phyloP scores from a whole-genome alignment of 2,888 invertebrate species.

The Drosophila cognata region DNA sequence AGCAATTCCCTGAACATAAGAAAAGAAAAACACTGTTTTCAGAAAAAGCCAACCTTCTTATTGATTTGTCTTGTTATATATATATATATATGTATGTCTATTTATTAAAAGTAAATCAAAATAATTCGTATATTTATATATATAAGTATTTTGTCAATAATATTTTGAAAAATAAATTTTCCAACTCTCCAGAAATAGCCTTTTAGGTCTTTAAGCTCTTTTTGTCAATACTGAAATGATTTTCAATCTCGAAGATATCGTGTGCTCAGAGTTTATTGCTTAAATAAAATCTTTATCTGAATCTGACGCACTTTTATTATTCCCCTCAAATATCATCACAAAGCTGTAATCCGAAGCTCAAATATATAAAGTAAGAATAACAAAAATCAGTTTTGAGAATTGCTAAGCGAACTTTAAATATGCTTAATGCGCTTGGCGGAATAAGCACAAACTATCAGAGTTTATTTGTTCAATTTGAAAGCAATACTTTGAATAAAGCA shows the following conservation, averaged over 20 bases:
- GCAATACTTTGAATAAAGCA: not conserved
- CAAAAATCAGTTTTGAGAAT: not conserved
- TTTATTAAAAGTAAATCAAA: not conserved
- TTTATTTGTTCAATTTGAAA: slow-evolving; percentile 11
- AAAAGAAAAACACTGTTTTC: not conserved
- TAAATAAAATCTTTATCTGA: not conserved
- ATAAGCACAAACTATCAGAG: slow-evolving; percentile 6
- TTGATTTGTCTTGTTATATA: not conserved
- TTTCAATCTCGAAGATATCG: not conserved
- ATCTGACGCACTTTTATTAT: not conserved
- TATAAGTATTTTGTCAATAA: no score
- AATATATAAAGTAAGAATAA: not conserved
- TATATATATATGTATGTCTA: not conserved
- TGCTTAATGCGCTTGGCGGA: slow-evolving; percentile 12
- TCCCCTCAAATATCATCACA: not conserved
- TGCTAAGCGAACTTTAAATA: slow-evolving; percentile 6
- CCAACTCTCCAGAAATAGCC: not conserved
- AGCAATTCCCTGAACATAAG: fast-evolving
- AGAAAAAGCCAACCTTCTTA: not conserved
- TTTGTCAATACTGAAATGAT: not conserved
- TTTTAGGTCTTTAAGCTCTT: not conserved
- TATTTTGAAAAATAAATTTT: not conserved
- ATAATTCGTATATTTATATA: not conserved
- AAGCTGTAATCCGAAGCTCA: not conserved
- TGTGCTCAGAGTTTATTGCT: not conserved